Base-by-base conservation (phyloP, 2,113 vertebrate species). In the Amphiprion percula region DNA sequence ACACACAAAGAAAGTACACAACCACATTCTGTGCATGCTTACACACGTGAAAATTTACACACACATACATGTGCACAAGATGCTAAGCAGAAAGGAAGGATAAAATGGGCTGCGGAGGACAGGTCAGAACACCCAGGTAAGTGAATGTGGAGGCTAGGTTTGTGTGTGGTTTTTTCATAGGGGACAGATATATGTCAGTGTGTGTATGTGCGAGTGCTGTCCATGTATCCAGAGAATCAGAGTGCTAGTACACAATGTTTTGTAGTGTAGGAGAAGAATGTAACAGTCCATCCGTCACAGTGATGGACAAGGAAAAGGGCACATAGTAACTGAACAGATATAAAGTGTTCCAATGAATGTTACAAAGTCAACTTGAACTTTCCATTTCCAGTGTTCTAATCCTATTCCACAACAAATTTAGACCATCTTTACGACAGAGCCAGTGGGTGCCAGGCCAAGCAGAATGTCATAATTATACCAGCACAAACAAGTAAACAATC, bases 31-130 rank as follows among this genome's bases (percentile, higher is more conserved):
- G 37, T 39, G 46, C 41, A 69, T n/a, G 50, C 23, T 28, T 10
- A 54, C 21, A 65, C 21, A 66, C 28, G 65, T 60, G 19, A 33
- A 74, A 41, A 15, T 1, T 10, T n/a, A 71, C 8, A 66, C 2
- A 62, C 10, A 74, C 5, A 62, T 2, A 49, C 56, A 62, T 44
- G 41, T 15, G 49, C 8, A 69, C 2, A 19, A 4, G 17, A 16
- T 59, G 19, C 33, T 62, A 65, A 60, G 56, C 33, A 71, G 21
- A 58, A 19, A 67, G 39, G 66, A 30, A 74, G 64, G 58, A 62
- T 74, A 58, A 33, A 74, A 82, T 68, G 33, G 62, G 28, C 55
- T 68, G 19, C 44, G 64, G 37, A 68, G 60, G 65, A 58, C 62
- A 76, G 58, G 55, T 67, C 58, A 81, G 47, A 47, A 55, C 58